These are phyloP conservation scores for Antennarius maculatus DNA, from an alignment of 2,797 vertebrate genomes.

Conservation along the genomic window DNA sequence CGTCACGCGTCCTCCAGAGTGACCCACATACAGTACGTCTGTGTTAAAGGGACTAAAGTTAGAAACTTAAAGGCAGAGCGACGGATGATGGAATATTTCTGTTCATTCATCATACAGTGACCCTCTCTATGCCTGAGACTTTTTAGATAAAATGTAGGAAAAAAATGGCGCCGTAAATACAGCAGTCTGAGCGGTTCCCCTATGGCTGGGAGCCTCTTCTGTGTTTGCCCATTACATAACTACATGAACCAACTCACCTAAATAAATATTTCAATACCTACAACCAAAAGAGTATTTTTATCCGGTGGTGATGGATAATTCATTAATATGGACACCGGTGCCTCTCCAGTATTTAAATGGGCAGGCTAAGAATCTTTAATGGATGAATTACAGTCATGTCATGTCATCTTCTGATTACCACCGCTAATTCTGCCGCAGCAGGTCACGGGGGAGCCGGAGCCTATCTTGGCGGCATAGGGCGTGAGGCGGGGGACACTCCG, in stretches of 20 bases:
- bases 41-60: slow-evolving; percentile 33
- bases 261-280: slow-evolving; percentile 73
- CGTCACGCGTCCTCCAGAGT: slow-evolving; percentile 46
- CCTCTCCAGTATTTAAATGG: slow-evolving; percentile 9
- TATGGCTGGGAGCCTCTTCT: slow-evolving; percentile 53
- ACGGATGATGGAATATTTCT: slow-evolving; percentile 7
- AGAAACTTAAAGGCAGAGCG: slow-evolving; percentile 32
- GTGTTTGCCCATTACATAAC: slow-evolving; percentile 73
- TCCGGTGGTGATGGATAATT: slow-evolving; percentile 68
- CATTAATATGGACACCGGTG: slow-evolving; percentile 39
- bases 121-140: not conserved
- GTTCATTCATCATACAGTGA: not conserved
- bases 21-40: slow-evolving; percentile 29
- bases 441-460: no score
- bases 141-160: not conserved
- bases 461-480: no score
- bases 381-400: not conserved
- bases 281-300: slow-evolving; percentile 66
- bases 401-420: no score
- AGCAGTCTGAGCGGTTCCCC: slow-evolving; percentile 41
- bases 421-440: no score
- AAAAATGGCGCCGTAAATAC: not conserved
- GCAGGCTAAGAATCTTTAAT: slow-evolving; percentile 9
- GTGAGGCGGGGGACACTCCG: no score
- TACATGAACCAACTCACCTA: slow-evolving; percentile 45